Evolutionary conservation across 1,140 invertebrate species (phyloP).

Genomic region (Hycleus phaleratus): DNA sequence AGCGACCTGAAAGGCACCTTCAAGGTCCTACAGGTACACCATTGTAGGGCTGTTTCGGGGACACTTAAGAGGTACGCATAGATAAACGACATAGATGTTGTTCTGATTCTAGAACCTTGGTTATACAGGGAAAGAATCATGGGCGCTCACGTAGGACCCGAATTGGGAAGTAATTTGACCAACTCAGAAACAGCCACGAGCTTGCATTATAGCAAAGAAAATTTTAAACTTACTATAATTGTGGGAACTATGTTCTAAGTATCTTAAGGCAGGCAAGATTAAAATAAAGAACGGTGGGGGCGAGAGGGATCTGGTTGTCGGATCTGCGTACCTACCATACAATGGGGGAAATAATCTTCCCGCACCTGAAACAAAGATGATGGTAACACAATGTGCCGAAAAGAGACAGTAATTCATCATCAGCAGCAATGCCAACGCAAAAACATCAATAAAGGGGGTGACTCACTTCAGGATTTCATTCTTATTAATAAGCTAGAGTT

Average conservation of each 20-base stretch:
- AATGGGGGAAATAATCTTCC: too few relatives aligned
- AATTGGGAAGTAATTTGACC: background rate
- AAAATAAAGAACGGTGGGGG: background rate
- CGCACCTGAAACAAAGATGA: too few relatives aligned
- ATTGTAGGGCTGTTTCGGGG: background rate
- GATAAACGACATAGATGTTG: background rate
- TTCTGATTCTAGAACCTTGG: too few relatives aligned
- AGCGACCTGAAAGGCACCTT: too few relatives aligned
- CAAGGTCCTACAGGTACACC: background rate
- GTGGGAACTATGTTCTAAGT: background rate
- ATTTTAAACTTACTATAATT: background rate
- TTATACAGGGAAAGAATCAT: background rate
- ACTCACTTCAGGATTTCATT: slow-evolving; percentile 20
- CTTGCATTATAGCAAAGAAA: background rate
- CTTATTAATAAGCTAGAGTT: slow-evolving; percentile 10
- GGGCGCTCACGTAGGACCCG: background rate
- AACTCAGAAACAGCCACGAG: background rate
- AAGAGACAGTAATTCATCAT: too few relatives aligned
- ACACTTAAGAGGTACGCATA: background rate
- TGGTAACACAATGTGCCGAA: too few relatives aligned
- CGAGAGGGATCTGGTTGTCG: too few relatives aligned
- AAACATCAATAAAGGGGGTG: slow-evolving; percentile 26
- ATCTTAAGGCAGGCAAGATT: background rate
- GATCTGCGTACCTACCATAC: too few relatives aligned
- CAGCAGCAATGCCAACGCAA: slow-evolving; percentile 27